Conservation (phyloP, 2,888 invertebrate species). For the Ecliptopera silaceata region DNA sequence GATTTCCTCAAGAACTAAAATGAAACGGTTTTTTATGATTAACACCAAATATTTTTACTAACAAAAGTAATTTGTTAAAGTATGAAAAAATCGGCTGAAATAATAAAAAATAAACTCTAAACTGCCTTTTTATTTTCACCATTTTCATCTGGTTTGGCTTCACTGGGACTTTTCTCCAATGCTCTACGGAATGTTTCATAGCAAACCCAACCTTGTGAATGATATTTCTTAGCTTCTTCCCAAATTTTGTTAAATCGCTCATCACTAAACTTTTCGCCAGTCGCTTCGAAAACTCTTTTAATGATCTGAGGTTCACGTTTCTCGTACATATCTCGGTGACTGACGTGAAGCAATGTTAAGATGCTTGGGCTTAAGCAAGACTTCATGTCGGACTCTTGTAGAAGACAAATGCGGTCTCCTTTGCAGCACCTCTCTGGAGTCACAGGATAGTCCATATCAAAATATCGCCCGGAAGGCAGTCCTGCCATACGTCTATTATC, state of each 20-base stretch:
- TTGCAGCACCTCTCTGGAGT: slow-evolving; percentile 55
- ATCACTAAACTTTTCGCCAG: slow-evolving; percentile 75
- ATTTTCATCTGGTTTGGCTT: slow-evolving; percentile 15
- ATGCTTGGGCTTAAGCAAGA: slow-evolving; percentile 61
- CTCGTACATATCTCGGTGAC: slow-evolving; percentile 68
- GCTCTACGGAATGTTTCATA: slow-evolving; percentile 77
- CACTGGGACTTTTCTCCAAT: slow-evolving; percentile 39
- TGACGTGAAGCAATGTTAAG: slow-evolving; percentile 59
- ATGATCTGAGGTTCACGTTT: slow-evolving; percentile 61
- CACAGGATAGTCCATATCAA: slow-evolving; percentile 66
- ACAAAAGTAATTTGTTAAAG: neutral
- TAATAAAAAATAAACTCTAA: neutral
- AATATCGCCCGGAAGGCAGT: slow-evolving; percentile 69
- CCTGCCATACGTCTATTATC: slow-evolving; percentile 59
- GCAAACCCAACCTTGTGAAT: slow-evolving; percentile 79
- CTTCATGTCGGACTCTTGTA: slow-evolving; percentile 66
- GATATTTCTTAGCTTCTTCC: slow-evolving; percentile 74
- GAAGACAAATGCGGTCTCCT: slow-evolving; percentile 57
- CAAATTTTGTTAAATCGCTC: slow-evolving; percentile 75
- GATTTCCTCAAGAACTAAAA: slow-evolving; percentile 51
- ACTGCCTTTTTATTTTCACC: slow-evolving; percentile 13
- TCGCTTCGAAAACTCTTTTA: slow-evolving; percentile 76
- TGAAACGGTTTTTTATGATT: neutral
- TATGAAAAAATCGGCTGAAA: neutral
- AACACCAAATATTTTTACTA: neutral